phyloP scores from a whole-genome alignment of 2,888 invertebrate genomes.

The Polymixis flavicincta region DNA sequence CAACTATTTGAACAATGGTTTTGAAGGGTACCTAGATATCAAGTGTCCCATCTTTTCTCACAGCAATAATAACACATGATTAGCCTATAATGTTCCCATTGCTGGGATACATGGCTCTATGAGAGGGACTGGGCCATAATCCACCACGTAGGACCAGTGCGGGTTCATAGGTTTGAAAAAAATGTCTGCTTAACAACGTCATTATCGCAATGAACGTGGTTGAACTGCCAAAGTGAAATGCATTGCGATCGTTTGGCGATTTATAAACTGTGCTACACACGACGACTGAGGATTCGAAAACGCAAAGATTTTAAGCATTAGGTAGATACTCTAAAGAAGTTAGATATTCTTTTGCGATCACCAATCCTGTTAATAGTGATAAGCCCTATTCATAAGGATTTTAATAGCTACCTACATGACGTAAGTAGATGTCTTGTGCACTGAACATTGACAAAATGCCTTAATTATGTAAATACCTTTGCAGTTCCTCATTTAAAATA shows the following conservation, averaged over 20 bases:
- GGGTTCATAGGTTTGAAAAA: too few relatives aligned
- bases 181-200: too few relatives aligned
- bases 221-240: background rate
- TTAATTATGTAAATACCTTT: constrained; percentile 31
- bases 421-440: constrained; percentile 1
- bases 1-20: background rate
- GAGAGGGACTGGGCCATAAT: too few relatives aligned
- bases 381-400: background rate
- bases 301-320: background rate
- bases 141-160: too few relatives aligned
- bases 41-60: too few relatives aligned
- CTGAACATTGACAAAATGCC: constrained; percentile 19
- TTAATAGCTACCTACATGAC: background rate
- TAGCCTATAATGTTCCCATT: too few relatives aligned
- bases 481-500: constrained; percentile 41
- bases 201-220: background rate
- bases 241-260: too few relatives aligned
- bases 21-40: background rate
- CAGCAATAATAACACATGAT: too few relatives aligned
- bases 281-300: background rate
- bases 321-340: too few relatives aligned
- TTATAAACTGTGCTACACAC: too few relatives aligned
- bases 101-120: too few relatives aligned
- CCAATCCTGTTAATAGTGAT: background rate
- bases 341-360: background rate